phyloP scores from a whole-genome alignment of 1,140 invertebrate species.

The Orchestia grillus region DNA sequence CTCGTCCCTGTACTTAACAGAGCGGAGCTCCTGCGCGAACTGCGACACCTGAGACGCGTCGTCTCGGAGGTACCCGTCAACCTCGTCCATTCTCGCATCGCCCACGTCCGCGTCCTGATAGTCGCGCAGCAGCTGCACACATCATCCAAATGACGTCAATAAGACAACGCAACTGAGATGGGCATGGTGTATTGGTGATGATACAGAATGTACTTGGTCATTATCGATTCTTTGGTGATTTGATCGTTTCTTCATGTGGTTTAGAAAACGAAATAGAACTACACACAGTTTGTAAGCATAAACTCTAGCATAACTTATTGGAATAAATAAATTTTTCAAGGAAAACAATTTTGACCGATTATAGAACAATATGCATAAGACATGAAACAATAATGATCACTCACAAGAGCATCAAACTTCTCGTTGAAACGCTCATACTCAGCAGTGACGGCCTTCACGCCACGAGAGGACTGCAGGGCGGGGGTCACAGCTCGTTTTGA shows the following conservation, averaged over 20 bases:
- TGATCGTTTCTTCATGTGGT: background rate
- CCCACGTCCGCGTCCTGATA: background rate
- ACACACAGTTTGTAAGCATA: background rate
- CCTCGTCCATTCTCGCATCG: background rate
- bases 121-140: slow-evolving; percentile 7
- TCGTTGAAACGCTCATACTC: slow-evolving; percentile 4
- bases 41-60: slow-evolving; percentile 29
- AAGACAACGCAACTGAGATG: background rate
- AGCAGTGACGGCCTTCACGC: background rate
- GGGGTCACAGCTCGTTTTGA: background rate
- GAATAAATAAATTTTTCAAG: background rate
- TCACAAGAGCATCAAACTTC: slow-evolving; percentile 32
- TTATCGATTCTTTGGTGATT: background rate
- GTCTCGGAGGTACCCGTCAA: background rate
- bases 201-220: background rate
- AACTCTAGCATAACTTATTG: background rate
- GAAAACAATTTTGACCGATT: no score
- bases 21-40: background rate
- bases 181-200: background rate
- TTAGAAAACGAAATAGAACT: background rate
- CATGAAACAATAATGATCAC: background rate
- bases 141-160: background rate
- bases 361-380: no score
- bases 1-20: background rate
- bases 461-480: background rate